phyloP scores from a whole-genome alignment of 2,113 vertebrate species.

The Muscicapa adusta region DNA sequence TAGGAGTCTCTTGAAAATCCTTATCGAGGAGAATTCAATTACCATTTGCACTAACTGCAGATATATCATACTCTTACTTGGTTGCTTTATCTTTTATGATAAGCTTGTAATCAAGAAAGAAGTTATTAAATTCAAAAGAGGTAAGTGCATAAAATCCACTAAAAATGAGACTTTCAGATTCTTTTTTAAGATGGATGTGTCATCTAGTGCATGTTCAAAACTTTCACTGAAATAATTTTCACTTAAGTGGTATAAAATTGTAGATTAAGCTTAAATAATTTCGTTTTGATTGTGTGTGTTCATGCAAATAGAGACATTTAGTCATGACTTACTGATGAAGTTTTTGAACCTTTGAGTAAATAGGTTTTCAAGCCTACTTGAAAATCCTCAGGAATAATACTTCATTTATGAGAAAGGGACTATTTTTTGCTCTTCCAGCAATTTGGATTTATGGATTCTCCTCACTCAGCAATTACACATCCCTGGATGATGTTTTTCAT shows the following conservation, averaged over 20 bases:
- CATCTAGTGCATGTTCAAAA: background rate
- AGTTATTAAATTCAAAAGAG: background rate
- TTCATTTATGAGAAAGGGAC: background rate
- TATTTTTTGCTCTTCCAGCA: background rate
- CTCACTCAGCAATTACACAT: background rate
- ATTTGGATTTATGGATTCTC: background rate
- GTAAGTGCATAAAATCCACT: background rate
- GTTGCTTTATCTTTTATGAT: constrained; percentile 3
- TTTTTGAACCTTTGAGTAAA: background rate
- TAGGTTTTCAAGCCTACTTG: background rate
- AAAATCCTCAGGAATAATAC: background rate
- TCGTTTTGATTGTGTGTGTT: background rate
- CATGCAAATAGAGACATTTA: background rate
- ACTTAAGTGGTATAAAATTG: background rate
- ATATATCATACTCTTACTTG: background rate
- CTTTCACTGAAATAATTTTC: background rate
- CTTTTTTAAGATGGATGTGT: background rate
- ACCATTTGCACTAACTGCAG: background rate
- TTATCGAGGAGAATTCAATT: background rate
- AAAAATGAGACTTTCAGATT: background rate
- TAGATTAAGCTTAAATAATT: background rate
- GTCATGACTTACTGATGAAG: background rate
- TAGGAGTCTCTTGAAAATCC: background rate
- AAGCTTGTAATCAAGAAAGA: constrained; percentile 12
- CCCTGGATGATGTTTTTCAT: background rate